Percentiles rank a stretch among this genome's conserved stretches.
These are phyloP conservation scores for Leptothorax acervorum DNA, from an alignment of 2,888 invertebrate genomes.

Conservation along the genomic window DNA sequence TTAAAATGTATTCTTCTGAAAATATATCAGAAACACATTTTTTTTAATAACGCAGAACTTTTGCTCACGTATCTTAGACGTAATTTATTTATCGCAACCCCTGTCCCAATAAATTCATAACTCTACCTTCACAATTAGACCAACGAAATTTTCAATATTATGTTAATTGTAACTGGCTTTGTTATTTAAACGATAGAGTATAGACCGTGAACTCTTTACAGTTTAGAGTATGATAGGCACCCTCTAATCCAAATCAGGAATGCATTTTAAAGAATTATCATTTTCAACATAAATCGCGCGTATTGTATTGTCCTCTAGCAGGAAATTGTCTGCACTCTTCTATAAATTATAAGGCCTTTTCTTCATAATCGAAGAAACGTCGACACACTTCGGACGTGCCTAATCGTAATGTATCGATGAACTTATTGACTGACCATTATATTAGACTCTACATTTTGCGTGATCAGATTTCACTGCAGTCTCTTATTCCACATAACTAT, in stretches of 20 bases:
- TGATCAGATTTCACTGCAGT: constrained; percentile 41
- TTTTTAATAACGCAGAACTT: background rate
- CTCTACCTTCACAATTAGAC: background rate
- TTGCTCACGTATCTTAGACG: background rate
- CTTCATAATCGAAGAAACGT: constrained; percentile 48
- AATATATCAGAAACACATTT: constrained; percentile 17
- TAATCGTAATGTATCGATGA: constrained; percentile 39
- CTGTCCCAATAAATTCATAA: constrained; percentile 3
- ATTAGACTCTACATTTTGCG: constrained; percentile 81
- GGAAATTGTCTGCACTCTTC: constrained; percentile 66
- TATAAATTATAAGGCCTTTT: constrained; percentile 44
- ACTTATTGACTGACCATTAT: constrained; percentile 83
- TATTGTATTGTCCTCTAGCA: constrained; percentile 14
- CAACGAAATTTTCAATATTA: background rate
- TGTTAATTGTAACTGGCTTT: background rate
- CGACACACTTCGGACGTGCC: constrained; percentile 40
- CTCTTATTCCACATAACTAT: constrained; percentile 72
- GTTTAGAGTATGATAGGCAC: constrained; percentile 52
- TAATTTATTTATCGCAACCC: constrained; percentile 27
- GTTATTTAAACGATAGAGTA: constrained; percentile 12
- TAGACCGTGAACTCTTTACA: background rate
- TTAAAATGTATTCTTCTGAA: constrained; percentile 48
- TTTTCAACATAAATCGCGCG: constrained; percentile 21
- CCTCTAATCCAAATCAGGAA: constrained; percentile 57
- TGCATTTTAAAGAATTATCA: constrained; percentile 54